Conservation (phyloP, 2,797 vertebrate genomes). For the Ceyx erithaca region DNA sequence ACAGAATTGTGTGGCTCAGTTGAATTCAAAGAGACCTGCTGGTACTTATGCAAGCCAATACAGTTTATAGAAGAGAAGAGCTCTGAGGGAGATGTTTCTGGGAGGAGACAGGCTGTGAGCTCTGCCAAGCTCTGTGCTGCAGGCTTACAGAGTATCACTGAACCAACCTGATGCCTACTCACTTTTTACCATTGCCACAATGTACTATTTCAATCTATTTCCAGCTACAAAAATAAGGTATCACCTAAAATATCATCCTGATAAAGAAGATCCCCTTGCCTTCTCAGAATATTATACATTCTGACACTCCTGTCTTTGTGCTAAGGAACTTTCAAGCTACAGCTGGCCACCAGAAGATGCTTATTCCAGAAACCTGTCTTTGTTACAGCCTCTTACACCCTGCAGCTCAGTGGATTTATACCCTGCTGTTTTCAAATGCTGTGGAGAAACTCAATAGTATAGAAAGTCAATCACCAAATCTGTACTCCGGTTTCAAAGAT, state of each 20-base stretch:
- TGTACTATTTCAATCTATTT: not conserved
- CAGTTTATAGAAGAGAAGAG: not conserved
- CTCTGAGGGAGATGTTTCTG: not conserved
- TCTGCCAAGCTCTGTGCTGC: not conserved
- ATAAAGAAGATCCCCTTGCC: not conserved
- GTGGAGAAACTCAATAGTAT: not conserved
- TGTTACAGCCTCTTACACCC: not conserved
- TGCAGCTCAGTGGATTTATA: not conserved
- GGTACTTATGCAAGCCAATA: not conserved
- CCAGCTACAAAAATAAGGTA: not conserved
- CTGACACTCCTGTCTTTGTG: not conserved
- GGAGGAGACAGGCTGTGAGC: not conserved
- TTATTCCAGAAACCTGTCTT: not conserved
- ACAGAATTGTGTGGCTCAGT: not conserved
- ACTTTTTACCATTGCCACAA: not conserved
- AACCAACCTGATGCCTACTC: not conserved
- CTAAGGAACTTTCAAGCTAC: not conserved
- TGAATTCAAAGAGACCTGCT: constrained; percentile 24
- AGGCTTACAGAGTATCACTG: not conserved
- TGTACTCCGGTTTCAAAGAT: not conserved
- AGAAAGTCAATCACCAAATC: not conserved
- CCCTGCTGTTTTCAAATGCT: not conserved
- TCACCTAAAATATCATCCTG: rapidly evolving
- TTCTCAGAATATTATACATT: not conserved
- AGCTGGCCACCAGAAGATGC: not conserved